phyloP scores from a whole-genome alignment of 2,797 vertebrate genomes.

The Pantherophis alleghaniensis region DNA sequence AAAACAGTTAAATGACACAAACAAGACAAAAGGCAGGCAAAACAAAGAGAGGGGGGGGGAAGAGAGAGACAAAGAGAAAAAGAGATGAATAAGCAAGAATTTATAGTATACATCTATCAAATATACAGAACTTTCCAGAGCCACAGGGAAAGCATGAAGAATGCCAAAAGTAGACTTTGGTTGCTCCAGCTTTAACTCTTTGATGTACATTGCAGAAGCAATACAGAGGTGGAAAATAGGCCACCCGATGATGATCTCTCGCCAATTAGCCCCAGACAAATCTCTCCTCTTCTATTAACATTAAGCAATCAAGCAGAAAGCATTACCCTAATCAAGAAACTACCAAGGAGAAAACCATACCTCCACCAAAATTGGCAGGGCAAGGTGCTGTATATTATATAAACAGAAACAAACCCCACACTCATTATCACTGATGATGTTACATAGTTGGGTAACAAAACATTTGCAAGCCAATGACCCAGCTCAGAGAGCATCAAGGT shows the following conservation, averaged over 20 bases:
- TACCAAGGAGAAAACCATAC: neutral
- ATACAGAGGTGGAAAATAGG: neutral
- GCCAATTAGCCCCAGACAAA: neutral
- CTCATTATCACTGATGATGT: neutral
- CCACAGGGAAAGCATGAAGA: neutral
- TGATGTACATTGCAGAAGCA: neutral
- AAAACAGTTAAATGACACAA: neutral
- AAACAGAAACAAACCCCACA: neutral
- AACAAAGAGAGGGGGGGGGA: neutral
- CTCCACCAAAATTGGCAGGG: neutral
- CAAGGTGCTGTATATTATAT: neutral
- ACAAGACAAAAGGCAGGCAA: neutral
- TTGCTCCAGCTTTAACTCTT: neutral
- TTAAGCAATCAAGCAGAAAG: neutral
- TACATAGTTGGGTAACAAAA: neutral
- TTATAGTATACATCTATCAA: neutral
- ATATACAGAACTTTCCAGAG: neutral
- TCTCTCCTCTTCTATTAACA: neutral
- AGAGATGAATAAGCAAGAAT: neutral
- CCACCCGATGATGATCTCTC: neutral
- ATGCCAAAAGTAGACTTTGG: neutral
- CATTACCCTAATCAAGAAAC: neutral
- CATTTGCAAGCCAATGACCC: neutral
- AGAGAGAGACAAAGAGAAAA: neutral
- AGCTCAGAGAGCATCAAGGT: neutral